Evolutionary conservation across 2,888 invertebrate genomes (phyloP).

Genomic region (Hofmannophila pseudospretella): DNA sequence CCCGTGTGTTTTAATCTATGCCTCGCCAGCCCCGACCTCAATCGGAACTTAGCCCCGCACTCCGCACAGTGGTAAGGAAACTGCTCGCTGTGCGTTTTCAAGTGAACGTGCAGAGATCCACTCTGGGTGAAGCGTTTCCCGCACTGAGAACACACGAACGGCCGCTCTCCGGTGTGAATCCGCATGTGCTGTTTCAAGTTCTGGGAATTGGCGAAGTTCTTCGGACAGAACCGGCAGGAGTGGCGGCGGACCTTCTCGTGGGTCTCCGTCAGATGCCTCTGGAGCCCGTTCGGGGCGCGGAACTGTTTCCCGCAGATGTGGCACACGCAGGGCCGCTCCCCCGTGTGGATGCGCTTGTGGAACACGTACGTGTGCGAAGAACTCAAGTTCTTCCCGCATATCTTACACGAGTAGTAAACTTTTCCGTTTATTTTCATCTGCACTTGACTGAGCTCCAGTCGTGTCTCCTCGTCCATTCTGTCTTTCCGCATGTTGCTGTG

Average conservation of each 20-base stretch:
- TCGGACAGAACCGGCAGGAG: conserved; percentile 73
- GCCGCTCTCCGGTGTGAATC: conserved; percentile 79
- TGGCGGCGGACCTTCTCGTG: conserved; percentile 79
- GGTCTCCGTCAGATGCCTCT: conserved; percentile 79
- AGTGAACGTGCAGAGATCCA: conserved; percentile 80
- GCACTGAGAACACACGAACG: conserved; percentile 77
- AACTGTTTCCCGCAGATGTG: conserved; percentile 82
- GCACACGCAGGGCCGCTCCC: conserved; percentile 81
- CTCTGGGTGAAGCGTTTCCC: conserved; percentile 82
- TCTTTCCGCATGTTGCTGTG: conserved; percentile 50
- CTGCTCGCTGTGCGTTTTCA: conserved; percentile 74
- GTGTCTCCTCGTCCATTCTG: conserved; percentile 48
- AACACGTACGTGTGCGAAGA: conserved; percentile 80
- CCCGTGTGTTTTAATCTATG: conserved; percentile 80
- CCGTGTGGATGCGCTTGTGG: conserved; percentile 81
- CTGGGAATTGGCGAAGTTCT: conserved; percentile 79
- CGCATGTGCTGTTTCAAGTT: conserved; percentile 78
- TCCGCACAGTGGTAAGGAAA: conserved; percentile 78
- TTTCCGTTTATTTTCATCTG: conserved; percentile 67
- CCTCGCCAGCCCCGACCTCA: conserved; percentile 73
- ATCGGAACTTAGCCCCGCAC: conserved; percentile 79
- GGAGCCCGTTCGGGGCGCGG: conserved; percentile 80
- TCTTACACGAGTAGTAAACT: conserved; percentile 73
- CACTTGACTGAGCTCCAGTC: conserved; percentile 41
- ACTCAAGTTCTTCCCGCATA: conserved; percentile 78